Evolutionary conservation across 2,113 vertebrate genomes (phyloP).

Genomic region (Apistogramma diplotaenia): DNA sequence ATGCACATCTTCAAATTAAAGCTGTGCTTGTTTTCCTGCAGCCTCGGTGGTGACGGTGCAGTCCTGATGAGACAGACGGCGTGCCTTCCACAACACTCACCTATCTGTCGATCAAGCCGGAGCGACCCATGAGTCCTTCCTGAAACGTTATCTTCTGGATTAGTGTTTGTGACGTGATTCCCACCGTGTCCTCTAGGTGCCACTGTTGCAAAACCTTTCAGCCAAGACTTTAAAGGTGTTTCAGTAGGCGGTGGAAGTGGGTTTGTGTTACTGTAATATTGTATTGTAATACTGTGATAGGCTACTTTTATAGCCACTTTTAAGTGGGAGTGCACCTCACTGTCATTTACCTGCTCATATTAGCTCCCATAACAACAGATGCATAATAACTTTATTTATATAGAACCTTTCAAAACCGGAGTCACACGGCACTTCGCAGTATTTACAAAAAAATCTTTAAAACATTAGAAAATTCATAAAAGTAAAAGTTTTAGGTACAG

Average conservation of each 20-base stretch:
- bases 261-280: neutral
- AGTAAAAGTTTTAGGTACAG: fast-evolving
- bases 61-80: slow-evolving; percentile 46
- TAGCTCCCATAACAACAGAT: neutral
- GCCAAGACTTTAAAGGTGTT: neutral
- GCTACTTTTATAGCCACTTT: neutral
- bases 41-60: slow-evolving; percentile 33
- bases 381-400: neutral
- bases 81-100: slow-evolving; percentile 51
- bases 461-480: neutral
- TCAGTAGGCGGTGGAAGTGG: neutral
- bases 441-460: neutral
- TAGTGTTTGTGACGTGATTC: neutral
- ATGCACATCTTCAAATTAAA: fast-evolving
- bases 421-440: fast-evolving
- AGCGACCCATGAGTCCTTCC: slow-evolving; percentile 4
- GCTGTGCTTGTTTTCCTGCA: slow-evolving; percentile 42
- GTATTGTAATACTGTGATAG: neutral
- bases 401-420: neutral
- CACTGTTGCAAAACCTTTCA: slow-evolving; percentile 17
- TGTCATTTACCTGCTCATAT: neutral
- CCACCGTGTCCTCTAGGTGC: slow-evolving; percentile 23
- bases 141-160: neutral
- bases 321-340: neutral
- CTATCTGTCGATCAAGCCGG: slow-evolving; percentile 9